Conservation (phyloP, 2,888 invertebrate species). For the Pollenia labialis region DNA sequence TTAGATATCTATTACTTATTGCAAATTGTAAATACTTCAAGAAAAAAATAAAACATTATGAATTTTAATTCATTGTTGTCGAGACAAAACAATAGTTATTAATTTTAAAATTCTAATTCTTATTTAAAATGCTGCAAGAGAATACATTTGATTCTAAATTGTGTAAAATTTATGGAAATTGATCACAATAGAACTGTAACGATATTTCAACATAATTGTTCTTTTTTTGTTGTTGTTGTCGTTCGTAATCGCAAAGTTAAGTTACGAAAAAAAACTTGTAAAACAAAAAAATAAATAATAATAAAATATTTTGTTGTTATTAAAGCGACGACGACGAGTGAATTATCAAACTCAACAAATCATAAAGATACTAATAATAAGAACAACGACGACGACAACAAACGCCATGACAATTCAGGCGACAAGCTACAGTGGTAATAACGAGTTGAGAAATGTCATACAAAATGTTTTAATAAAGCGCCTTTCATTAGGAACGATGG, state of each 20-base stretch:
- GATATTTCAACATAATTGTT: conserved; percentile 72
- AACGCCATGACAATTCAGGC: conserved; percentile 60
- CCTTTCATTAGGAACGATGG: too few relatives aligned
- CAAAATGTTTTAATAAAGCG: not conserved
- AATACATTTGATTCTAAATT: conserved; percentile 64
- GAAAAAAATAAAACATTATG: conserved; percentile 21
- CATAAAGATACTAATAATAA: conserved; percentile 69
- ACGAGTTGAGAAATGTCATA: not conserved
- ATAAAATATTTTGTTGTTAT: conserved; percentile 51
- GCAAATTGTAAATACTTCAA: too few relatives aligned
- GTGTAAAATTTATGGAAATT: conserved; percentile 73
- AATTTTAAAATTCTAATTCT: conserved; percentile 62
- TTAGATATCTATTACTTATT: too few relatives aligned
- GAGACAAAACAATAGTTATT: conserved; percentile 69
- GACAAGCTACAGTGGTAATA: conserved; percentile 54
- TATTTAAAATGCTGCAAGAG: conserved; percentile 65
- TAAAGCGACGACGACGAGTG: conserved; percentile 54
- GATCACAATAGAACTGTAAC: conserved; percentile 72
- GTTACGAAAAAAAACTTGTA: conserved; percentile 10
- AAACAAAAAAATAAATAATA: conserved; percentile 26
- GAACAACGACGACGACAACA: conserved; percentile 48
- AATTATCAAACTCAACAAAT: conserved; percentile 71
- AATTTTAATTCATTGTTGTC: conserved; percentile 33
- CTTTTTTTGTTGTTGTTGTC: not conserved
- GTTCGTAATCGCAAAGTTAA: conserved; percentile 55